Conservation (phyloP, 2,888 invertebrate species). For the Hirtodrosophila histrioides region DNA sequence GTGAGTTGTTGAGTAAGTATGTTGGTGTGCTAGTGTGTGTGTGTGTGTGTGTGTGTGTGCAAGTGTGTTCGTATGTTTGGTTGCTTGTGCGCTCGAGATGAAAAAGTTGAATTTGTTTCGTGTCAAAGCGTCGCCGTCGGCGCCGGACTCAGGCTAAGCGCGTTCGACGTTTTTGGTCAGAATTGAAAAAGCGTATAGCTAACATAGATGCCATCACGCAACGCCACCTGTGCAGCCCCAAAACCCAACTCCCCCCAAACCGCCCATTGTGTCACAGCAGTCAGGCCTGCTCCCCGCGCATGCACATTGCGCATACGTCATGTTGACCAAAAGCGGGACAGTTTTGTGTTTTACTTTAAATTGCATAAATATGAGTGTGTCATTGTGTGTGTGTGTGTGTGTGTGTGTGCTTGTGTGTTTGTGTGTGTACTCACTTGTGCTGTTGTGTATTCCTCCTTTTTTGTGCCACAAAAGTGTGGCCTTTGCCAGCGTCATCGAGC, state of each 20-base stretch:
- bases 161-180: slow-evolving; percentile 73
- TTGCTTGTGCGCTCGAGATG: slow-evolving; percentile 69
- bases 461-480: slow-evolving; percentile 76
- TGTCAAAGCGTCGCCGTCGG: slow-evolving; percentile 75
- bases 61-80: slow-evolving; percentile 26
- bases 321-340: slow-evolving; percentile 67
- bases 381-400: slow-evolving; percentile 12
- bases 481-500: slow-evolving; percentile 55
- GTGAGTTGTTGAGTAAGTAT: slow-evolving; percentile 13
- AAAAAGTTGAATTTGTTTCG: slow-evolving; percentile 80
- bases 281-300: slow-evolving; percentile 19
- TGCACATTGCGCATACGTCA: slow-evolving; percentile 74
- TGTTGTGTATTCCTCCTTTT: slow-evolving; percentile 53
- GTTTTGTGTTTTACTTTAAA: slow-evolving; percentile 77
- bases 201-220: slow-evolving; percentile 42
- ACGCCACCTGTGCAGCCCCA: slow-evolving; percentile 30
- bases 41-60: slow-evolving; percentile 18
- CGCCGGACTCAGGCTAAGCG: slow-evolving; percentile 70
- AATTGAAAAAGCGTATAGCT: slow-evolving; percentile 64
- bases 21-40: slow-evolving; percentile 17
- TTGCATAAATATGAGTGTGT: slow-evolving; percentile 68
- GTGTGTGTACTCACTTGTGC: slow-evolving; percentile 35
- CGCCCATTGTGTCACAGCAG: slow-evolving; percentile 37
- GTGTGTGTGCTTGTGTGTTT: slow-evolving; percentile 3
- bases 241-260: neutral